These are phyloP conservation scores for Otolemur crassicaudatus DNA, from an alignment of 2,797 vertebrate genomes.

Conservation along the genomic window DNA sequence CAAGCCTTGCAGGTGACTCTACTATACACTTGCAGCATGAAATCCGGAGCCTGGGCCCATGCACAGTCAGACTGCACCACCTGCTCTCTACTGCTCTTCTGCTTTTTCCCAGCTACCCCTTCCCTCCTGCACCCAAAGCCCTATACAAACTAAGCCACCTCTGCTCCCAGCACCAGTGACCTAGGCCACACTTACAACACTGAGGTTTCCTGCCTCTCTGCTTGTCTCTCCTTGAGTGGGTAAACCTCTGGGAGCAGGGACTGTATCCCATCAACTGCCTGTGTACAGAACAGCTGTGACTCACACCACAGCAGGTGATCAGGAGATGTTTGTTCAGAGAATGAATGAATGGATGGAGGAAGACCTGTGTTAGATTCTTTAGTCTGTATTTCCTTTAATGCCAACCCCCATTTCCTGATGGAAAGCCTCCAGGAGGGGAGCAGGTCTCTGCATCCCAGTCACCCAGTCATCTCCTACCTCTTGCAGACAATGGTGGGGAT, in stretches of 20 bases:
- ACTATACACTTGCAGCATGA: fast-evolving
- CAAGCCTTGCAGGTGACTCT: background rate
- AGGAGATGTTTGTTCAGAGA: background rate
- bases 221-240: background rate
- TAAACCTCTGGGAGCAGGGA: background rate
- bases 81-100: background rate
- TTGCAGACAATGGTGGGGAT: fast-evolving
- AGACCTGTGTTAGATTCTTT: background rate
- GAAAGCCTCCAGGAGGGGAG: background rate
- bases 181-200: background rate
- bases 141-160: background rate
- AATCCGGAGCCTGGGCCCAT: background rate
- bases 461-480: background rate
- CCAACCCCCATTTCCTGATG: background rate
- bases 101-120: background rate
- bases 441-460: background rate
- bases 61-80: fast-evolving
- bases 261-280: background rate
- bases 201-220: background rate
- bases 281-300: background rate
- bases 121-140: background rate
- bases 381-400: background rate
- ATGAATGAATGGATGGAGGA: background rate
- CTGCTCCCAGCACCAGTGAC: background rate
- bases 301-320: background rate